Percentiles rank a stretch among this genome's conserved stretches.
phyloP scores from a whole-genome alignment of 2,113 vertebrate species.

The Henicopernis longicauda region DNA sequence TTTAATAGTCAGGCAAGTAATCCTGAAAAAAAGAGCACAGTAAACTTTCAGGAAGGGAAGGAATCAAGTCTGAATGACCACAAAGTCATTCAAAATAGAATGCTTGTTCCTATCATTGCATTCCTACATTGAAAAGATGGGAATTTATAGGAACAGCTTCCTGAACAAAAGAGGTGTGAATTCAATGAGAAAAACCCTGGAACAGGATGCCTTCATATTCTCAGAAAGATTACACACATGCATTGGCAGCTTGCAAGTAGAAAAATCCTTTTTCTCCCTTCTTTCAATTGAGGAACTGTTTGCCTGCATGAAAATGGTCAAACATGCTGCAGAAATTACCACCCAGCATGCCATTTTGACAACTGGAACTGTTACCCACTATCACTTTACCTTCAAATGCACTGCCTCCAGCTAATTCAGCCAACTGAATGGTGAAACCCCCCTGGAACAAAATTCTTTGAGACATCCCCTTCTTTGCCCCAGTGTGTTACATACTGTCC shows the following conservation, averaged over 20 bases:
- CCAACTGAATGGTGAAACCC: not conserved
- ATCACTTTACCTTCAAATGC: not conserved
- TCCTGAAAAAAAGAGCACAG: not conserved
- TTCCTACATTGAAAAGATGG: not conserved
- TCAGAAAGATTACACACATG: not conserved
- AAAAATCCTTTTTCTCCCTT: not conserved
- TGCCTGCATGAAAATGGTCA: not conserved
- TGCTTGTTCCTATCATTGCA: not conserved
- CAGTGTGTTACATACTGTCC: not conserved
- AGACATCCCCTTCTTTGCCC: not conserved
- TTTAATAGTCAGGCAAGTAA: not conserved
- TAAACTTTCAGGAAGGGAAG: not conserved
- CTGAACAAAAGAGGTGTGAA: not conserved
- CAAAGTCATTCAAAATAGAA: not conserved
- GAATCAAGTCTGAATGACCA: not conserved
- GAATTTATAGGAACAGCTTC: not conserved
- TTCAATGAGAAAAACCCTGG: not conserved
- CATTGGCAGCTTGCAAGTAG: not conserved
- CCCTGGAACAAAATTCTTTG: not conserved
- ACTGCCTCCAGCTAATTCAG: not conserved
- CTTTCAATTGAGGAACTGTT: not conserved
- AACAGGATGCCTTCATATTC: not conserved
- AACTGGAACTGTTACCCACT: not conserved
- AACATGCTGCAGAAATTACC: not conserved
- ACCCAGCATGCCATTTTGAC: not conserved